Evolutionary conservation across 2,797 vertebrate species (phyloP).

Genomic region (Spinus olivaceus): DNA sequence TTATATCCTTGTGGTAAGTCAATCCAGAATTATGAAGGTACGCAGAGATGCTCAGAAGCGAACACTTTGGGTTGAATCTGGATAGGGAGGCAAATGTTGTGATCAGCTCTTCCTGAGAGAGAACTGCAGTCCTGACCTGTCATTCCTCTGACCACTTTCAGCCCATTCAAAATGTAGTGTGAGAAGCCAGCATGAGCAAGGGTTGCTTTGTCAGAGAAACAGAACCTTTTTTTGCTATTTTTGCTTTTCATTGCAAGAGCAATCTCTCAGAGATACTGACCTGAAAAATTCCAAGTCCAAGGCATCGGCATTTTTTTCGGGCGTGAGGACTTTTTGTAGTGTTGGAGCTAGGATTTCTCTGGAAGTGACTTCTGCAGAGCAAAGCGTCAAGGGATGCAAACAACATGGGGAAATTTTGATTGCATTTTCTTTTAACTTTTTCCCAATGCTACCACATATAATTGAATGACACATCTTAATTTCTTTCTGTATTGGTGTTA

Average conservation of each 20-base stretch:
- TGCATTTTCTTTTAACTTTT: conserved; percentile 24
- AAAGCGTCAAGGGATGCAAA: not conserved
- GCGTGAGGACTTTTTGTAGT: not conserved
- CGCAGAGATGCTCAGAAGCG: rapidly evolving
- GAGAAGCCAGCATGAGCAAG: not conserved
- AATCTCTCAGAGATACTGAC: not conserved
- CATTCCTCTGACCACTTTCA: not conserved
- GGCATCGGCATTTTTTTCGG: rapidly evolving
- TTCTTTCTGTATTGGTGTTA: conserved; percentile 48
- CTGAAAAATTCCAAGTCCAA: not conserved
- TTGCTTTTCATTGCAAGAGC: not conserved
- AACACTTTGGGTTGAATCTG: not conserved
- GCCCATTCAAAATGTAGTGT: not conserved
- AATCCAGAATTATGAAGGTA: not conserved
- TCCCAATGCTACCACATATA: not conserved
- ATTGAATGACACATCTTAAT: conserved; percentile 45
- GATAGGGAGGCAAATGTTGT: rapidly evolving
- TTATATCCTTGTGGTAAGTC: not conserved
- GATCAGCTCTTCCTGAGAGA: not conserved
- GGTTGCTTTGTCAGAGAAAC: not conserved
- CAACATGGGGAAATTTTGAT: not conserved
- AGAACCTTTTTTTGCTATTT: not conserved
- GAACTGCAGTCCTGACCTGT: not conserved
- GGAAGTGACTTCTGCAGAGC: not conserved
- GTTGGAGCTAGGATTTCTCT: not conserved